These are phyloP conservation scores for Synanthedon formicaeformis DNA, from an alignment of 2,888 invertebrate species.

Conservation along the genomic window DNA sequence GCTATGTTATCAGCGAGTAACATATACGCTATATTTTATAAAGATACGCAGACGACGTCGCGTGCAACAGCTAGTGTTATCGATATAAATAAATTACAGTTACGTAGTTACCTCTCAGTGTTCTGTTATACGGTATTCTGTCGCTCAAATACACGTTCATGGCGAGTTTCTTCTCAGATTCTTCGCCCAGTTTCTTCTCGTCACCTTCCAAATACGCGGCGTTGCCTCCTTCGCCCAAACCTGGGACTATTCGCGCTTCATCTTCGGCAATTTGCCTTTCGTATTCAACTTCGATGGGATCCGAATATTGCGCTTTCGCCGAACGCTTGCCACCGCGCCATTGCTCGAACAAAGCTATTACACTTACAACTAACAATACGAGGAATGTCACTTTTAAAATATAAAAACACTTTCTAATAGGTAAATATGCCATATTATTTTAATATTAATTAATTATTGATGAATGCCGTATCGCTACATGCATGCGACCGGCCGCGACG, in stretches of 20 bases:
- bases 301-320: constrained; percentile 24
- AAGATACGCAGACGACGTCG: too few species aligned
- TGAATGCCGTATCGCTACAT: constrained; percentile 7
- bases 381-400: constrained; percentile 37
- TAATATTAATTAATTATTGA: constrained; percentile 8
- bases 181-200: constrained; percentile 76
- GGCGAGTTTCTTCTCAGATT: constrained; percentile 83
- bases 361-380: constrained; percentile 36
- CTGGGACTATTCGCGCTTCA: constrained; percentile 74
- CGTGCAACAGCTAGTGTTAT: background rate
- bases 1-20: too few species aligned
- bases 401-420: constrained; percentile 53
- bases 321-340: constrained; percentile 52
- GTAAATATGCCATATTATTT: constrained; percentile 42
- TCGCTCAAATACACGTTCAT: constrained; percentile 91
- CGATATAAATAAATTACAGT: background rate
- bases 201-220: constrained; percentile 75
- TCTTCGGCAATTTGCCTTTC: constrained; percentile 72
- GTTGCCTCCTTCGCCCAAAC: constrained; percentile 78
- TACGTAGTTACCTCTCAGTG: constrained; percentile 72
- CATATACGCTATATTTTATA: too few species aligned
- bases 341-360: constrained; percentile 47
- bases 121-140: constrained; percentile 86
- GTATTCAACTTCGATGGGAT: constrained; percentile 29
- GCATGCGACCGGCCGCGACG: constrained; percentile 25